Evolutionary conservation across 2,888 invertebrate genomes (phyloP), one percentile per base, ranked within the genome.

Genomic region (Theretra japonica): DNA sequence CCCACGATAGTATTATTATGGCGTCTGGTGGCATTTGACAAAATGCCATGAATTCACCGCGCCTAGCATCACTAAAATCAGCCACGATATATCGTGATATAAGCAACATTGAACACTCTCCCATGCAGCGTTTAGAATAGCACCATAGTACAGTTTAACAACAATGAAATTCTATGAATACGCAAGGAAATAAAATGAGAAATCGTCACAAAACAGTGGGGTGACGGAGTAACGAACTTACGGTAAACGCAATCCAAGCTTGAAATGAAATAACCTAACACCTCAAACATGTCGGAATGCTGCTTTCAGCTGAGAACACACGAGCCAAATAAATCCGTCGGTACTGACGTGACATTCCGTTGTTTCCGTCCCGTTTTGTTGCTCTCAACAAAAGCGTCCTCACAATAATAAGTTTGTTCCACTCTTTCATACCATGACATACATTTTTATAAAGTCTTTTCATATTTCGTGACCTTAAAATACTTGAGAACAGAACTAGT

Each of bases 231-330:
- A 17, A 21, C 23, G 23, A 23, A 21, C 41, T 48, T 48, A 65
- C 4, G 41, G n/a, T 23, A 4, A 21, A 62, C 33, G 41, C 23
- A 65, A 48, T 65, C 23, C 65, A 23, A 48, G 62, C 33, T 48
- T 48, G 65, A 65, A 48, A 41, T 65, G 23, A 48, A 48, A 65
- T 65, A 48, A 65, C 65, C 65, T 65, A 65, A 48, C 33, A 62
- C 62, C 33, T 7, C 57, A 60, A 41, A 41, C 21, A 41, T 41
- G 62, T 65, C n/a, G 21, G 33, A 25, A n/a, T 23, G 21, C 23
- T 48, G 17, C 23, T 23, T 48, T 41, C 48, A 48, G 21, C n/a
- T 23, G 62, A 33, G 11, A 33, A 41, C 19, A 65, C 21, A 60
- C 28, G 19, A 3, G 2, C n/a, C 28, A 60, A 60, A 30, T 19